A percentile compares a stretch with the other conserved stretches of the same genome.
Evolutionary conservation across 2,113 vertebrate species (phyloP).

Genomic region (Seriola dumerili): DNA sequence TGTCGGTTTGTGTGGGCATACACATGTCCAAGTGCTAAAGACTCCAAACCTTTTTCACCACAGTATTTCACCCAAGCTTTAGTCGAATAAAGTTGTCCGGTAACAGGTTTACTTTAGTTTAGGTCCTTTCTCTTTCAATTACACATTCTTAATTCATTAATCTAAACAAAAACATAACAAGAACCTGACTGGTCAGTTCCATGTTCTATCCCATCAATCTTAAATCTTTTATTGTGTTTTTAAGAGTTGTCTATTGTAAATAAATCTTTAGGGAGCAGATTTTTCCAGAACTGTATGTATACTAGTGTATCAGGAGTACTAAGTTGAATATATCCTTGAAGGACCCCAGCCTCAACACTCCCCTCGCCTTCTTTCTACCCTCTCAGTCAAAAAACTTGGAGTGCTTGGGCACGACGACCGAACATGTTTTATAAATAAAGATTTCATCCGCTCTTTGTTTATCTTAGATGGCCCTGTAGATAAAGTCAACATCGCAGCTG

Average conservation of each 20-base stretch:
- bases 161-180: background rate
- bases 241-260: background rate
- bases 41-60: no score
- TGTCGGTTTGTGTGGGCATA: background rate
- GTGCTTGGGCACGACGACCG: slow-evolving; percentile 6
- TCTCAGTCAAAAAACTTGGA: slow-evolving; percentile 13
- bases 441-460: slow-evolving; percentile 45
- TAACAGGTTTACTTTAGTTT: background rate
- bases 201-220: background rate
- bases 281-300: no score
- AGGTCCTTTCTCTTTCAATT: background rate
- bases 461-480: slow-evolving; percentile 35
- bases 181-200: background rate
- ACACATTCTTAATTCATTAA: background rate
- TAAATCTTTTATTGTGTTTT: background rate
- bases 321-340: slow-evolving; percentile 9
- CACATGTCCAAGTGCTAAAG: no score
- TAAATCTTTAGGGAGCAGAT: no score
- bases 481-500: slow-evolving; percentile 65
- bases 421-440: slow-evolving; percentile 36
- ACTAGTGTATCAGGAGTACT: background rate
- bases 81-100: no score
- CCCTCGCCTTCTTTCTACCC: background rate
- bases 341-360: background rate
- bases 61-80: no score